Evolutionary conservation across 2,797 vertebrate species (phyloP), one percentile per base, ranked within the genome.

Genomic region (Manis pentadactyla): DNA sequence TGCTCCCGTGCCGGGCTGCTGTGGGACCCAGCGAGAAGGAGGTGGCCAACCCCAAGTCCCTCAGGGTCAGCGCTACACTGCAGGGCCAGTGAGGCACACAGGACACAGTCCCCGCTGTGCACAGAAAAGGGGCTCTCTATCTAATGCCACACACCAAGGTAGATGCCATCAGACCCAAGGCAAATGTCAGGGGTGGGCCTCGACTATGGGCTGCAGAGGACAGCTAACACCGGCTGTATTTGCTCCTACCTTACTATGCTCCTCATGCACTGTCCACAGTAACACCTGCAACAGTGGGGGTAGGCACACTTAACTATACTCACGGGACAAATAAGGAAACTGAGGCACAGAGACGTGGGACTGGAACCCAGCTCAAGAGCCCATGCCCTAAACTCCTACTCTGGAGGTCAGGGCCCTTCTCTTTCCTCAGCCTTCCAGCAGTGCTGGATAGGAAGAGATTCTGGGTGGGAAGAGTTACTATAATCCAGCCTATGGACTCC

Each of bases 11-110:
- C 92, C 84, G 94, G 77, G 93, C 95, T 90, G 93, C 91, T 82
- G 46, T 53, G 78, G 97, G 96, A 94, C 94, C 87, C 19, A 4
- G 94, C 6, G 55, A 94, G 94, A 93, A 92, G 88, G 53, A 69
- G 82, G 89, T 8, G n/a, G 82, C 73, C 27, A 6, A 23, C 49
- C 31, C n/a, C 7, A 0, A 0, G 6, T 55, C 46, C 15, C 63
- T 2, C 15, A 9, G 86, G 77, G 61, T 49, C 78, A 46, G n/a
- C 0, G 2, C 23, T 10, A 23, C 17, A 83, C 31, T 4, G 1
- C 53, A 7, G 2, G 5, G n/a, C 23, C 4, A 31, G 51, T 7
- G 4, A 21, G n/a, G 66, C 37, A 31, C 11, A 14, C 42, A 68
- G 42, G 46, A 57, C 18, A 4, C 73, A 42, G n/a, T 3, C 39